phyloP scores from a whole-genome alignment of 2,888 invertebrate species.

The Scaeva pyrastri region DNA sequence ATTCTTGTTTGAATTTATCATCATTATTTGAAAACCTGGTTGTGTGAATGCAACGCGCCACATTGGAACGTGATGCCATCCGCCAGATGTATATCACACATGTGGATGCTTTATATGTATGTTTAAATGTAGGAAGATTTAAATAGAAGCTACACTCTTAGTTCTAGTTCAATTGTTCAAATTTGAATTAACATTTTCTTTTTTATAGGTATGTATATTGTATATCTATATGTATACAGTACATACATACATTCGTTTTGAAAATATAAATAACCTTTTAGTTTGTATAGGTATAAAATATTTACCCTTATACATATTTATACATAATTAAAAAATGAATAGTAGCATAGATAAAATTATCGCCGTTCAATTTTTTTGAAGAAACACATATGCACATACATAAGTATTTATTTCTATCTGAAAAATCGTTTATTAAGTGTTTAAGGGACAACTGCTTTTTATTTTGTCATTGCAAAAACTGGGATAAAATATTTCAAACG shows the following conservation, averaged over 20 bases:
- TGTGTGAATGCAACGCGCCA: slow-evolving; percentile 67
- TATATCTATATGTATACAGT: too few species aligned
- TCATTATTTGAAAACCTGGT: slow-evolving; percentile 73
- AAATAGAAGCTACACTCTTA: slow-evolving; percentile 53
- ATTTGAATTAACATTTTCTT: slow-evolving; percentile 59
- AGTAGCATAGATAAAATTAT: not conserved
- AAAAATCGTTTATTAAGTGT: not conserved
- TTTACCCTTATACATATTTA: not conserved
- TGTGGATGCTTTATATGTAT: slow-evolving; percentile 19
- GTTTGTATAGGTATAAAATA: not conserved
- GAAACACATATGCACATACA: not conserved
- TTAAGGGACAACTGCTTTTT: not conserved
- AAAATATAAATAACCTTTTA: slow-evolving; percentile 10
- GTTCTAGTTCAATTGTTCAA: slow-evolving; percentile 58
- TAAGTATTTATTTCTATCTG: too few species aligned
- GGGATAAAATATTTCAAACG: too few species aligned
- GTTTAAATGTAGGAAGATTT: slow-evolving; percentile 31
- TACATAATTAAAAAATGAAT: too few species aligned
- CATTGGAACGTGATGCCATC: slow-evolving; percentile 75
- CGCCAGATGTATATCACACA: slow-evolving; percentile 71
- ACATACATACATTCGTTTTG: too few species aligned
- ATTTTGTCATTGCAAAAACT: not conserved
- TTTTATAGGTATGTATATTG: slow-evolving; percentile 9
- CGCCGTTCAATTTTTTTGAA: not conserved
- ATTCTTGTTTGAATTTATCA: slow-evolving; percentile 73